These are phyloP conservation scores for Physella acuta DNA, from an alignment of 1,140 invertebrate species.

Conservation along the genomic window DNA sequence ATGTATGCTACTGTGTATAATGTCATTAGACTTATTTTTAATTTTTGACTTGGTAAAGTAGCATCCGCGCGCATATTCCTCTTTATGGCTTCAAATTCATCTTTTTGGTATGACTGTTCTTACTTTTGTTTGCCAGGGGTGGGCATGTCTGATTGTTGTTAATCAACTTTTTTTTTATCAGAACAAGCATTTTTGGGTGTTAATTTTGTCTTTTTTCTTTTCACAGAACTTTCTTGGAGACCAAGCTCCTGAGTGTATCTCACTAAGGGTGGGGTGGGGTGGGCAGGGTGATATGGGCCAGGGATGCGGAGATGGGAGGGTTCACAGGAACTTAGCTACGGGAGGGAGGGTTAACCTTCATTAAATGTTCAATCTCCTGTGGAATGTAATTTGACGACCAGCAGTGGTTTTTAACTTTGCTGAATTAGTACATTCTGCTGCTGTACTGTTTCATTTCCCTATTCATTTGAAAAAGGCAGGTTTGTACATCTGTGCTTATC, in stretches of 20 bases:
- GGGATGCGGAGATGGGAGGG: not conserved
- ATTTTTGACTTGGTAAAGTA: too few species aligned
- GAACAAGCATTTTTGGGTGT: not conserved
- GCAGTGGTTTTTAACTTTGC: not conserved
- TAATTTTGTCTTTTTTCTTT: not conserved
- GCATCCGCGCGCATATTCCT: too few species aligned
- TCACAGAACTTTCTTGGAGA: too few species aligned
- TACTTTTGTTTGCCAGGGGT: too few species aligned
- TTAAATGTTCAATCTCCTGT: not conserved
- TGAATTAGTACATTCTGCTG: not conserved
- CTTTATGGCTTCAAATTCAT: too few species aligned
- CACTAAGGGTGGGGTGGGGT: not conserved
- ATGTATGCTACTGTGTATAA: too few species aligned
- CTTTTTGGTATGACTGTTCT: too few species aligned
- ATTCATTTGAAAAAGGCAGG: not conserved
- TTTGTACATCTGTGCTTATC: not conserved
- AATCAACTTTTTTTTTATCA: too few species aligned
- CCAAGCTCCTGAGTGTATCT: too few species aligned
- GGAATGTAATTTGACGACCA: not conserved
- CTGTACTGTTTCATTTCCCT: not conserved
- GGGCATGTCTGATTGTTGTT: too few species aligned
- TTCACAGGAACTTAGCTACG: not conserved
- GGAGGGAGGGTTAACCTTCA: constrained; percentile 1
- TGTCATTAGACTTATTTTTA: too few species aligned
- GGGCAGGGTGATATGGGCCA: not conserved